Evolutionary conservation across 1,140 invertebrate genomes (phyloP), one percentile per base, ranked within the genome.

Genomic region (Aporrectodea caliginosa): DNA sequence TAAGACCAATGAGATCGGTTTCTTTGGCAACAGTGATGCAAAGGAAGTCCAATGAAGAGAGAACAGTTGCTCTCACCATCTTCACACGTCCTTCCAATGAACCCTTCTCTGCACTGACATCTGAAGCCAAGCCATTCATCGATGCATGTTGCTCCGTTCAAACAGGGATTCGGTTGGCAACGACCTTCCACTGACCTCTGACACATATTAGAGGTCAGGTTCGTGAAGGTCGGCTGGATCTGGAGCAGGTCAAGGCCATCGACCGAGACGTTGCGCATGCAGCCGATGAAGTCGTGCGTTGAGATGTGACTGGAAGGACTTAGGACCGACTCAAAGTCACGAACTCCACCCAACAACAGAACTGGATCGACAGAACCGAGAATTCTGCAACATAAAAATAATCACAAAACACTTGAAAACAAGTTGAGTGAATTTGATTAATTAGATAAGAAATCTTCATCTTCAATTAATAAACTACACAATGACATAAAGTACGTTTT

Each of bases 261-360:
- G 35, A 98, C 92, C 0, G 92, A 92, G 0, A 97, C 92, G 81
- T 94, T 95, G 83, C 97, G 94, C 75, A 98, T 91, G 84, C 96
- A 98, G 1, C 96, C 96, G 43, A 97, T 92, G 75, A 98, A 92
- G 86, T 98, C 95, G 84, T 97, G 95, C 0, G 94, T 93, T 81
- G 93, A 92, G 31, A 98, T 92, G 89, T 97, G 94, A 0, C 93
- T 94, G 0, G 93, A 93, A 77, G 94, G 90, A 86, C 95, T 93
- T 12, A 96, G 86, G 0, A 97, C 91, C 0, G 94, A 92, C 87
- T 95, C 93, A 0, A 95, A 93, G 73, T 92, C 92, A 58, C 91
- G 89, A 16, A 98, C 86, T 29, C 96, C 96, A 34, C 95, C 96
- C 80, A 98, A 90, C 32, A 93, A 90, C 72, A 98, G 87, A 0